Base-by-base conservation (phyloP, 2,888 invertebrate genomes). In the Plagiodera versicolora region DNA sequence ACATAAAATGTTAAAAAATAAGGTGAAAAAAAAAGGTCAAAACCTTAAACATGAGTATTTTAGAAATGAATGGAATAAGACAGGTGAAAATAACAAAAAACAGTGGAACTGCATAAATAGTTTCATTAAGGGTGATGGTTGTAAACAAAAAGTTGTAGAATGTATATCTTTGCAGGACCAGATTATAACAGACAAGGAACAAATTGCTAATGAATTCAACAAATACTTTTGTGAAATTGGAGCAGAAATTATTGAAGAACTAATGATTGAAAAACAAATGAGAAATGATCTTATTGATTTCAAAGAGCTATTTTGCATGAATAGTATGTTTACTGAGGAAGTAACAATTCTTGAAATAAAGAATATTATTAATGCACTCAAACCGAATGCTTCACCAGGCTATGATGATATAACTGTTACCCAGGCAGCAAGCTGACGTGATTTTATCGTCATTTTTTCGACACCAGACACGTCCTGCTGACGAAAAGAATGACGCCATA, bases 171-270 rank as follows among this genome's bases (percentile, higher is more conserved):
- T 49, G 49, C 8, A 49, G 11, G 20, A 49, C 24, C 20, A 49
- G 49, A 49, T 49, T 24, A 49, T 49, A 24, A 49, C 49, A 24
- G 24, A 49, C 14, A 49, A 24, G 28, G 49, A 49, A 49, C 49
- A 20, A 24, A 49, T 49, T 49, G 49, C 14, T 24, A 49, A 49
- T 24, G 49, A 49, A 49, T 49, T 49, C 28, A 49, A 49, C 49
- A 24, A 49, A 45, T 45, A 45, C 45, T 45, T 45, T 45, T 45
- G 45, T 45, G 32, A 32, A 32, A 32, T 32, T 32, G 32, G 32
- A 32, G 11, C 32, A 10, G 32, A 32, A 32, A 32, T 32, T 10
- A 32, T 10, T 32, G 32, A 32, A 11, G 10, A 32, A 10, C 32
- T 45, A 45, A 5, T 10, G 16, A 45, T 17, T 16, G 18, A 45